phyloP scores from a whole-genome alignment of 2,888 invertebrate genomes.

The Tinea trinotella region DNA sequence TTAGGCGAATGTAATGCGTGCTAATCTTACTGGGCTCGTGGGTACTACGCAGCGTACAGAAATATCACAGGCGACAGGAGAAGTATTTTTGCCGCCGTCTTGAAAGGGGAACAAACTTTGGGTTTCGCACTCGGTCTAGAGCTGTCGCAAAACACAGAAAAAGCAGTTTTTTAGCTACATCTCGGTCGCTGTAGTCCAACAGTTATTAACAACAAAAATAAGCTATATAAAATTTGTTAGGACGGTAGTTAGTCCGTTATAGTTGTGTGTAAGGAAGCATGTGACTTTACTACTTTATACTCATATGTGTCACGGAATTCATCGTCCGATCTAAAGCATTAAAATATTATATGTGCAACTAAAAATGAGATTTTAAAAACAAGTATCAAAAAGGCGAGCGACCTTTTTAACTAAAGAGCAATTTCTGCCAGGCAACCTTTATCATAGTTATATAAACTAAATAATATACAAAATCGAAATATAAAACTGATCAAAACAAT shows the following conservation, averaged over 20 bases:
- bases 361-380: too few species aligned
- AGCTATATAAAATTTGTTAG: not conserved
- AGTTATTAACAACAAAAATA: not conserved
- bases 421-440: too few species aligned
- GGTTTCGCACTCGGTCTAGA: conserved; percentile 74
- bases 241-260: not conserved
- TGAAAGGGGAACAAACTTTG: conserved; percentile 81
- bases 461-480: not conserved
- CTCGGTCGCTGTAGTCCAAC: conserved; percentile 18
- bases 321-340: not conserved
- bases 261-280: conserved; percentile 1
- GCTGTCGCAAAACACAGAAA: conserved; percentile 65
- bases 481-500: not conserved
- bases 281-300: not conserved
- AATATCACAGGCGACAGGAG: conserved; percentile 83
- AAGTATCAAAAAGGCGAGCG: too few species aligned
- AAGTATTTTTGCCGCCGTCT: conserved; percentile 82
- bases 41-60: conserved; percentile 78
- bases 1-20: conserved; percentile 19
- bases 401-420: too few species aligned
- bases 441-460: too few species aligned
- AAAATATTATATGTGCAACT: too few species aligned
- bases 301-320: not conserved
- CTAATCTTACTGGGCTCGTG: conserved; percentile 52
- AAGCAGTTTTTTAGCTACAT: conserved; percentile 46